Conservation (phyloP, 2,888 invertebrate species). For the Drosophila neonasuta region DNA sequence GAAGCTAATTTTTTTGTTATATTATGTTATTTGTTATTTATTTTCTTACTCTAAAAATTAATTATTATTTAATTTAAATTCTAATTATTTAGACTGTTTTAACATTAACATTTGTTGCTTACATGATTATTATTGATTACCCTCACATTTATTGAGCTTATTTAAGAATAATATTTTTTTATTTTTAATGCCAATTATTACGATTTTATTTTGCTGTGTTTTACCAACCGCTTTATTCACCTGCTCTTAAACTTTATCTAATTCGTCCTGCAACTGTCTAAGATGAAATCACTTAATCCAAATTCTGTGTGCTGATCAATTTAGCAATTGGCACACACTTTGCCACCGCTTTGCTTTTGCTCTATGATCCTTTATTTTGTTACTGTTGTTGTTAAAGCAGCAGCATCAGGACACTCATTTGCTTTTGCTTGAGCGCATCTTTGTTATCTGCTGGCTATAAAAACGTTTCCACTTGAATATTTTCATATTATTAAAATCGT, state of each 20-base stretch:
- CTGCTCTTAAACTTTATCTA: not conserved
- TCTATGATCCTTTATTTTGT: not conserved
- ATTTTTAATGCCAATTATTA: too few relatives aligned
- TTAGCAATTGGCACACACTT: slow-evolving; percentile 12
- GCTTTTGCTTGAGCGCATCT: slow-evolving; percentile 40
- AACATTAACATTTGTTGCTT: too few relatives aligned
- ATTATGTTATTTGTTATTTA: too few relatives aligned
- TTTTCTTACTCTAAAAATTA: too few relatives aligned
- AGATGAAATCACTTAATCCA: not conserved
- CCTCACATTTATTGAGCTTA: too few relatives aligned
- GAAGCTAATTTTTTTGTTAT: too few relatives aligned
- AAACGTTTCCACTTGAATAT: slow-evolving; percentile 61
- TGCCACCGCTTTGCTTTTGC: slow-evolving; percentile 1
- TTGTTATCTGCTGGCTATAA: slow-evolving; percentile 56
- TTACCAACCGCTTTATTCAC: not conserved
- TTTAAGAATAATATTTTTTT: too few relatives aligned
- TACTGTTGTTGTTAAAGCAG: not conserved
- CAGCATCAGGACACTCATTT: slow-evolving; percentile 23
- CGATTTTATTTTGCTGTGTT: too few relatives aligned
- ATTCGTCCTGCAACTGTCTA: not conserved
- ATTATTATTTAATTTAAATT: too few relatives aligned
- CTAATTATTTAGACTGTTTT: too few relatives aligned
- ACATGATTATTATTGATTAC: too few relatives aligned
- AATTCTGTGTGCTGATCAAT: not conserved
- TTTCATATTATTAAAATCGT: slow-evolving; percentile 58